Evolutionary conservation across 2,797 vertebrate species (phyloP).

Genomic region (Paratrypauchen microcephalus): DNA sequence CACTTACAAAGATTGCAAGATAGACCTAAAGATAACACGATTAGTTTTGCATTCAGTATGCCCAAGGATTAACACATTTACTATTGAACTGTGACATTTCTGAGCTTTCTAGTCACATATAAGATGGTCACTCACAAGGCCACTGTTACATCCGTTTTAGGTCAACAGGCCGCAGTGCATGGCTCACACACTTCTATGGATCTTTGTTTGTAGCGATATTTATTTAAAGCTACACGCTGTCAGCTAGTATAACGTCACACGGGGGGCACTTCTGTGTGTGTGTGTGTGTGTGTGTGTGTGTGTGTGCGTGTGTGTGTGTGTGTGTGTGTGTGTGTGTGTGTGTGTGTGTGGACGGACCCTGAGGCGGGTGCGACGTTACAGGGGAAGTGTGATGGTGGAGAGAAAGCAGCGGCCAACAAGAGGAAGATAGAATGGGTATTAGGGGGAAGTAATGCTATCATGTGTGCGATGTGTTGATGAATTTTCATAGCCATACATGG

Average conservation of each 20-base stretch:
- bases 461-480: neutral
- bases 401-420: slow-evolving; percentile 23
- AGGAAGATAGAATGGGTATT: slow-evolving; percentile 26
- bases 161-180: neutral
- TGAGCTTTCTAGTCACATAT: neutral
- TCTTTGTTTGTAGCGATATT: slow-evolving; percentile 54
- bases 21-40: neutral
- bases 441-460: slow-evolving; percentile 16
- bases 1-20: neutral
- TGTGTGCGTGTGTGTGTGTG: neutral
- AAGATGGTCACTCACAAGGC: neutral
- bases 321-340: neutral
- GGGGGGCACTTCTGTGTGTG: slow-evolving; percentile 11
- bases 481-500: neutral
- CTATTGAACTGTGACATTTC: neutral
- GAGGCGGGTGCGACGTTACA: slow-evolving; percentile 32
- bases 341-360: neutral
- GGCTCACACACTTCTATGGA: slow-evolving; percentile 20
- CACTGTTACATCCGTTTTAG: neutral
- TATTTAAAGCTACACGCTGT: slow-evolving; percentile 73
- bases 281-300: neutral
- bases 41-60: neutral
- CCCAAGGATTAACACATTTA: neutral
- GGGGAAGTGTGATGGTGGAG: slow-evolving; percentile 22
- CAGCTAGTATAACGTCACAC: slow-evolving; percentile 58